Evolutionary conservation across 2,113 vertebrate genomes (phyloP).

Genomic region (Anarrhichthys ocellatus): DNA sequence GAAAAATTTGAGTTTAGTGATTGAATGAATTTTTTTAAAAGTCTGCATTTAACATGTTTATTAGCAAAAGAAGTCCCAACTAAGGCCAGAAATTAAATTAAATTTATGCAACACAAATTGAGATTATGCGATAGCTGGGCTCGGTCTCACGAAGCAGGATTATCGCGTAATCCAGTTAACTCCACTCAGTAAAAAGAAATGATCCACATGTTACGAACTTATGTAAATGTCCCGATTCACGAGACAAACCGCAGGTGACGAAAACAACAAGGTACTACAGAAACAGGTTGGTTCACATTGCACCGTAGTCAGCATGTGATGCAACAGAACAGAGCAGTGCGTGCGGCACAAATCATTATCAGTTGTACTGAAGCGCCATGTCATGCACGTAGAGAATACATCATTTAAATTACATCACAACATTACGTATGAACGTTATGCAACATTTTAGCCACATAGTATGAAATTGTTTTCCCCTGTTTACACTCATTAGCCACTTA

Average conservation of each 20-base stretch:
- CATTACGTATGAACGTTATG: background rate
- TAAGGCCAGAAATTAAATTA: background rate
- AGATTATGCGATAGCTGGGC: background rate
- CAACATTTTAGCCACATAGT: background rate
- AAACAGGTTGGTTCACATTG: slow-evolving; percentile 53
- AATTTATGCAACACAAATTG: background rate
- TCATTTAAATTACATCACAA: background rate
- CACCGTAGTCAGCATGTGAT: background rate
- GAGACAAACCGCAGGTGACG: slow-evolving; percentile 1
- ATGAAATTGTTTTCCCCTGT: background rate
- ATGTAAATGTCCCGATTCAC: background rate
- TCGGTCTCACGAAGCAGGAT: background rate
- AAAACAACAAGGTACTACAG: slow-evolving; percentile 21
- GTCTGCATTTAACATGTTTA: background rate
- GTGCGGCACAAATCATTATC: background rate
- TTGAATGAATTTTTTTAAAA: background rate
- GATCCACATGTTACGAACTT: background rate
- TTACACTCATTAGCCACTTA: background rate
- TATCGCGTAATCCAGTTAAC: background rate
- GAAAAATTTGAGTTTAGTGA: background rate
- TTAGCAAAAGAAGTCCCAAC: background rate
- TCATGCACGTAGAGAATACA: background rate
- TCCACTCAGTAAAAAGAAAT: background rate
- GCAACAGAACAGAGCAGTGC: slow-evolving; percentile 18
- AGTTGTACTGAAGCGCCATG: background rate